Evolutionary conservation across 2,797 vertebrate species (phyloP).

Genomic region (Lutjanus campechanus): DNA sequence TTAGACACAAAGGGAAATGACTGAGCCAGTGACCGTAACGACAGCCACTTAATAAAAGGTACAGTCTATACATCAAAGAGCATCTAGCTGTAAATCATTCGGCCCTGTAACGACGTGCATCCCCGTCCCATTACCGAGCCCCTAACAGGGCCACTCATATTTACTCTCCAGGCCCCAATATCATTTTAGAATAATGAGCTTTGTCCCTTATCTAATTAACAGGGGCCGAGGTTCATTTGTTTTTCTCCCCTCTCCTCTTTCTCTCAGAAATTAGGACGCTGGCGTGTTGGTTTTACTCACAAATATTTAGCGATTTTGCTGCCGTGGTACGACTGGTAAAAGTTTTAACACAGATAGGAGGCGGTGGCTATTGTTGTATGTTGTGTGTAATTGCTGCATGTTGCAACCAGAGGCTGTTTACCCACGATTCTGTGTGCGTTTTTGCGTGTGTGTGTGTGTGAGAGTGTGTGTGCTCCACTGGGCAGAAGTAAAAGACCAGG

Average conservation of each 20-base stretch:
- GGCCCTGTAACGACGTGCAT: conserved; percentile 89
- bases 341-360: conserved; percentile 43
- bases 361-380: conserved; percentile 41
- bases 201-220: conserved; percentile 98
- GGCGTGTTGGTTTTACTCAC: conserved; percentile 90
- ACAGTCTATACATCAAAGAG: conserved; percentile 90
- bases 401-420: conserved; percentile 62
- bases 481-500: conserved; percentile 82
- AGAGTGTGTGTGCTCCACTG: conserved; percentile 66
- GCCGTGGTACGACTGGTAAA: conserved; percentile 84
- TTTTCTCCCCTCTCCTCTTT: conserved; percentile 34
- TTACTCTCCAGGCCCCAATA: conserved; percentile 91
- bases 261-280: conserved; percentile 88
- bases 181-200: conserved; percentile 98
- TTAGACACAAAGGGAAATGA: conserved; percentile 82
- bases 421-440: conserved; percentile 27
- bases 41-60: conserved; percentile 85
- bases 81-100: conserved; percentile 92
- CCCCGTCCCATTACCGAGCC: conserved; percentile 89
- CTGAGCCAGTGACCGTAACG: conserved; percentile 77
- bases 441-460: conserved; percentile 40
- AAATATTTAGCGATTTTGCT: conserved; percentile 92
- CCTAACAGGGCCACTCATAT: conserved; percentile 90
- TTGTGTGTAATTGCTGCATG: conserved; percentile 62
- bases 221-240: conserved; percentile 85